Percentiles rank a stretch among this genome's conserved stretches.
Evolutionary conservation across 2,888 invertebrate genomes (phyloP).

Genomic region (Litoditis marina): DNA sequence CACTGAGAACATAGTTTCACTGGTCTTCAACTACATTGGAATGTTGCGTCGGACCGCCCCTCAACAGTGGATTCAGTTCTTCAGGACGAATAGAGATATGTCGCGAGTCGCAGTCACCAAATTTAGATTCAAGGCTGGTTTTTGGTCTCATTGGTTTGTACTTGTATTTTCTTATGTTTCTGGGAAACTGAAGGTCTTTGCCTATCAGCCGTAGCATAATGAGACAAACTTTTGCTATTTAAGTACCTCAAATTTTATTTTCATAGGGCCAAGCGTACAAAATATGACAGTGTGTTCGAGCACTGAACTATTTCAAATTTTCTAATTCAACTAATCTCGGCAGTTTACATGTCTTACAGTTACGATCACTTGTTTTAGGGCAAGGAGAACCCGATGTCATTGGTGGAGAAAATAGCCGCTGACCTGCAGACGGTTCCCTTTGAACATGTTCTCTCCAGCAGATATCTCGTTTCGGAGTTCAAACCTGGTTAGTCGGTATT

Average conservation of each 20-base stretch:
- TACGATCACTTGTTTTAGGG: constrained; percentile 51
- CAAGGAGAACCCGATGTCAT: constrained; percentile 63
- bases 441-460: constrained; percentile 79
- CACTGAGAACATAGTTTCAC: constrained; percentile 80
- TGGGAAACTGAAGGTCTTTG: too few relatives aligned
- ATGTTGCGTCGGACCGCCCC: constrained; percentile 76
- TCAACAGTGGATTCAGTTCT: constrained; percentile 83
- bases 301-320: too few relatives aligned
- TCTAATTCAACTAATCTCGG: too few relatives aligned
- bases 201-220: too few relatives aligned
- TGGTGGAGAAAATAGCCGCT: constrained; percentile 56
- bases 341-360: background rate
- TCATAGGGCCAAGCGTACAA: background rate
- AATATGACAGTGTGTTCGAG: too few relatives aligned
- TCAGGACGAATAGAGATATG: constrained; percentile 77
- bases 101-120: constrained; percentile 37
- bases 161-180: too few relatives aligned
- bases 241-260: background rate
- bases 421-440: constrained; percentile 69
- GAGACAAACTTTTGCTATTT: too few relatives aligned
- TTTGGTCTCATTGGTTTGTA: background rate
- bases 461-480: constrained; percentile 79
- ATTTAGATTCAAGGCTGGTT: constrained; percentile 45
- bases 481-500: constrained; percentile 69
- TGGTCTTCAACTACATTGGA: constrained; percentile 75